A percentile compares a stretch with the other conserved stretches of the same genome.
phyloP scores from a whole-genome alignment of 2,888 invertebrate species.

The Phalera bucephala region DNA sequence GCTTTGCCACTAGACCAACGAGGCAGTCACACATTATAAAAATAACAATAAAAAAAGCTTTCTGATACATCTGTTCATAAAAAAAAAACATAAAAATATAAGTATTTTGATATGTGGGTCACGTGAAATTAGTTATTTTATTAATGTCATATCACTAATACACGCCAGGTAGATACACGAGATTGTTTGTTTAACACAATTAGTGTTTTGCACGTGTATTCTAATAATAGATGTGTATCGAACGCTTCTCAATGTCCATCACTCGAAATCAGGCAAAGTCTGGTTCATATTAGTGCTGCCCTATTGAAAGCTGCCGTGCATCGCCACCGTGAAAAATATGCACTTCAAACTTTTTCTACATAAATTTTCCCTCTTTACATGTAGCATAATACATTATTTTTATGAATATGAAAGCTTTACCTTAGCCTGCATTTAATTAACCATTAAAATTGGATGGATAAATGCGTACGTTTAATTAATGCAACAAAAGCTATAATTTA shows the following conservation, averaged over 20 bases:
- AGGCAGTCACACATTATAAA: no score
- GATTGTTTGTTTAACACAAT: conserved; percentile 77
- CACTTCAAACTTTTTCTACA: conserved; percentile 16
- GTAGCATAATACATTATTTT: no score
- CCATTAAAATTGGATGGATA: conserved; percentile 55
- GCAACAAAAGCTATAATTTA: conserved; percentile 56
- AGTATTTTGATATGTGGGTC: conserved; percentile 7
- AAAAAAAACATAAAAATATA: not conserved
- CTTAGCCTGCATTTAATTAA: conserved; percentile 21
- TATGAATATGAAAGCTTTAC: no score
- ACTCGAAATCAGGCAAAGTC: conserved; percentile 63
- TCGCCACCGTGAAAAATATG: conserved; percentile 26
- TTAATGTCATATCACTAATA: conserved; percentile 41
- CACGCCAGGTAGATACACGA: conserved; percentile 55
- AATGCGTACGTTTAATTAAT: conserved; percentile 54
- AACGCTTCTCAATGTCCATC: conserved; percentile 70
- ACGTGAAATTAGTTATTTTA: conserved; percentile 21
- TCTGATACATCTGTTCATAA: conserved; percentile 4
- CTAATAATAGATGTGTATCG: conserved; percentile 65
- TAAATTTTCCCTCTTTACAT: conserved; percentile 7
- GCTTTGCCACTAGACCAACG: no score
- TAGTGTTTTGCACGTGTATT: conserved; percentile 72
- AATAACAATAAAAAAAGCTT: not conserved
- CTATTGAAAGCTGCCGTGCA: conserved; percentile 43
- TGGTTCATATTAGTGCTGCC: conserved; percentile 57